Conservation (phyloP, 2,888 invertebrate species). For the Eupithecia subfuscata region DNA sequence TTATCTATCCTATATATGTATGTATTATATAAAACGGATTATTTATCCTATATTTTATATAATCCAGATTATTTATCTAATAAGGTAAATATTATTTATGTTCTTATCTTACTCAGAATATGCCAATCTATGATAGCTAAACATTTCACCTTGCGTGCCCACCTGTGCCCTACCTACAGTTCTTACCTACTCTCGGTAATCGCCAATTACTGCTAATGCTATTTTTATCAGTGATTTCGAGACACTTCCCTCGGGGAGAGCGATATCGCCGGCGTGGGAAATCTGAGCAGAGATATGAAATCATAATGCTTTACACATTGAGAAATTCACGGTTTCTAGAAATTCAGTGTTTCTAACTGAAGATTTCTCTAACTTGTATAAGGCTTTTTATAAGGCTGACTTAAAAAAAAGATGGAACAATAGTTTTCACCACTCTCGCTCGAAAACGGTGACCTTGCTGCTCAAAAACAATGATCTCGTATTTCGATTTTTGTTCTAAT, state of each 20-base stretch:
- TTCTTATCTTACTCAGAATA: background rate
- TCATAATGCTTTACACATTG: slow-evolving; percentile 41
- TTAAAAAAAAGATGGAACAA: background rate
- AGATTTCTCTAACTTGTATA: background rate
- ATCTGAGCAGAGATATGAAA: slow-evolving; percentile 44
- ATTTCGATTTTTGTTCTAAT: too few species aligned
- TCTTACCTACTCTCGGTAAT: slow-evolving; percentile 5
- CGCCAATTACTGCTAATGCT: slow-evolving; percentile 48
- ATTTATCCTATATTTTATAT: too few species aligned
- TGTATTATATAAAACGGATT: too few species aligned
- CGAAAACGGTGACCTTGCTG: background rate
- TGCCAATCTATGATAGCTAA: background rate
- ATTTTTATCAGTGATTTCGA: slow-evolving; percentile 50
- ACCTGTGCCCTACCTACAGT: background rate
- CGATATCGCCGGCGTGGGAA: slow-evolving; percentile 46
- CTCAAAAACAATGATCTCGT: background rate
- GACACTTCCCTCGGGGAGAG: slow-evolving; percentile 43
- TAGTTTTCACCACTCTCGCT: background rate
- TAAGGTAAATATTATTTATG: too few species aligned
- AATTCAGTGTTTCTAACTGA: background rate
- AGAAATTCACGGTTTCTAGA: slow-evolving; percentile 37
- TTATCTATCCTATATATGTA: too few species aligned
- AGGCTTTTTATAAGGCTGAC: too few species aligned
- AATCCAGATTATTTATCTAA: too few species aligned
- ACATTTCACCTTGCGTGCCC: background rate